Conservation (phyloP, 2,113 vertebrate genomes). For the Dromiciops gliroides region DNA sequence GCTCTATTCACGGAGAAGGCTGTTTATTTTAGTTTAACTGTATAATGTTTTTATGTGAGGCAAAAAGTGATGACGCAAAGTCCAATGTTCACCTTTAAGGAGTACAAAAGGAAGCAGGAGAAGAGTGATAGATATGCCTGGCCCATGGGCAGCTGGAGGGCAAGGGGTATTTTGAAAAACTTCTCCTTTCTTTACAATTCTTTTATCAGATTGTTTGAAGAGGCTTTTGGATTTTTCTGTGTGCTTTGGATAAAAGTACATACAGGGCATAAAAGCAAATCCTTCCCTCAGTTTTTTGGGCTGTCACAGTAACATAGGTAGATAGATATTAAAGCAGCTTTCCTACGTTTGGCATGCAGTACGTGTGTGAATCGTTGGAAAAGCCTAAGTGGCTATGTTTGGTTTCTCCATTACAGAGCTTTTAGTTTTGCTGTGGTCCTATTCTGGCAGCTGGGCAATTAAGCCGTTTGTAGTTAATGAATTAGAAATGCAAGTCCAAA, state of each 20-base stretch:
- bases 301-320: slow-evolving; percentile 34
- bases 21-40: slow-evolving; percentile 17
- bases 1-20: slow-evolving; percentile 37
- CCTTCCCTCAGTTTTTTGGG: slow-evolving; percentile 5
- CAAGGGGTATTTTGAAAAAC: slow-evolving; percentile 57
- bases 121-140: slow-evolving; percentile 18
- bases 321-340: slow-evolving; percentile 44
- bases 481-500: slow-evolving; percentile 34
- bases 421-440: neutral
- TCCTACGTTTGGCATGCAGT: slow-evolving; percentile 16
- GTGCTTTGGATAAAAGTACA: slow-evolving; percentile 48
- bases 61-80: slow-evolving; percentile 46
- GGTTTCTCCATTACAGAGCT: slow-evolving; percentile 27
- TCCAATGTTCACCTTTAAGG: slow-evolving; percentile 46
- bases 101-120: slow-evolving; percentile 41
- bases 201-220: slow-evolving; percentile 33
- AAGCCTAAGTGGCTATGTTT: slow-evolving; percentile 32
- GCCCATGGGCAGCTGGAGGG: slow-evolving; percentile 8
- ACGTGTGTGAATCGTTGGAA: slow-evolving; percentile 31
- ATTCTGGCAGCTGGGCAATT: slow-evolving; percentile 33
- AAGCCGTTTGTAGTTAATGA: slow-evolving; percentile 18
- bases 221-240: slow-evolving; percentile 47
- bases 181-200: slow-evolving; percentile 18
- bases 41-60: slow-evolving; percentile 47
- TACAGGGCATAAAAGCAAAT: neutral